Base-by-base conservation (phyloP, 1,140 invertebrate species). In the Neodiprion lecontei region DNA sequence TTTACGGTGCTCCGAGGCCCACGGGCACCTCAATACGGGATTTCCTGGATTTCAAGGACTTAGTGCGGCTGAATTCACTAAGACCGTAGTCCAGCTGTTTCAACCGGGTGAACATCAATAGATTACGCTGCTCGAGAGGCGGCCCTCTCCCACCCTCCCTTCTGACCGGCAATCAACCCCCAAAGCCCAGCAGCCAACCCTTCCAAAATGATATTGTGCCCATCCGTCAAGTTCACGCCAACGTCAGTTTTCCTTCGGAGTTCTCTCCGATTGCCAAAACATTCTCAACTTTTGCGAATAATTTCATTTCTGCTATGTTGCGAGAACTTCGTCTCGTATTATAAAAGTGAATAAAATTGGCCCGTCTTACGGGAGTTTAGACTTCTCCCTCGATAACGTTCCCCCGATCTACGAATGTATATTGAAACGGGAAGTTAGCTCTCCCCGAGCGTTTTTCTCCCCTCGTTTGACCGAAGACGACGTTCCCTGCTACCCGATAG, bases 21-120 rank as follows among this genome's bases (percentile, higher is more conserved):
- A 3, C 67, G 40, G 61, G 61, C 7, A 14, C 17, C 67, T 7
- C 67, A 47, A 69, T 69, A 69, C 67, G 23, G 67, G 67, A 69
- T 47, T 69, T 69, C 17, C 17, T 12, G 40, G 67, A 23, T 21
- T 21, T 47, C 40, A 5, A 11, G 67, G 17, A 23, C 67, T 69
- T 61, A 61, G 53, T 61, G 53, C 53, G 53, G 53, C 11, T 61
- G 53, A 61, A 61, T 61, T 61, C 53, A 47, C 40, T 69, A 69
- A 69, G 67, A 69, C 67, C 67, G 40, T 10, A 21, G 67, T 47
- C 67, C 67, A 69, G 67, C 67, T 69, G 67, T 47, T 69, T 69
- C 67, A 69, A 69, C 67, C 40, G 21, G 11, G 67, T 69, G 67
- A 69, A 69, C 67, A 69, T 21, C 8, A 69, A 69, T 69, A 69